These are phyloP conservation scores for Antennarius maculatus DNA, from an alignment of 2,797 vertebrate genomes.

Conservation along the genomic window DNA sequence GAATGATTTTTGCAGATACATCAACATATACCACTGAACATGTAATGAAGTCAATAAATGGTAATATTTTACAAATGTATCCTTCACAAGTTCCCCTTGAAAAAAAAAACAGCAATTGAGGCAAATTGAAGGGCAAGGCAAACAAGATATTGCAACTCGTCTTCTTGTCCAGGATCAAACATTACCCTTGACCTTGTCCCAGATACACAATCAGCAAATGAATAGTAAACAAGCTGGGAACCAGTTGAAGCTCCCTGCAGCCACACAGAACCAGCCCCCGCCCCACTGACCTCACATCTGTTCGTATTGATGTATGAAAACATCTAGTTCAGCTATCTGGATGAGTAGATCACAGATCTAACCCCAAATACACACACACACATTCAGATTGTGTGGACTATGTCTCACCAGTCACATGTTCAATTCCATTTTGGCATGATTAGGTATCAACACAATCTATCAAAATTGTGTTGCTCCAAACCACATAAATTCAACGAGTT, in stretches of 20 bases:
- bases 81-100: not conserved
- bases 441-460: no score
- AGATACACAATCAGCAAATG: constrained; percentile 51
- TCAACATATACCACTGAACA: not conserved
- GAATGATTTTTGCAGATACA: not conserved
- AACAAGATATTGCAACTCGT: not conserved
- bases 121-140: not conserved
- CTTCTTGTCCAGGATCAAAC: not conserved
- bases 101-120: not conserved
- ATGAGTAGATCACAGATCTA: no score
- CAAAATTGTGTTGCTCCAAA: no score
- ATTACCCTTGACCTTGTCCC: constrained; percentile 44
- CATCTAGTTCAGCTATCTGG: no score
- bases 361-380: no score
- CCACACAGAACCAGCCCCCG: constrained; percentile 2
- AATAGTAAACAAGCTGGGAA: constrained; percentile 43
- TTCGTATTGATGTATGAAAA: no score
- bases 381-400: no score
- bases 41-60: not conserved
- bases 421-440: no score
- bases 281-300: not conserved
- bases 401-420: no score
- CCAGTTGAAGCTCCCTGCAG: constrained; percentile 45
- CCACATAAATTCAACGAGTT: no score
- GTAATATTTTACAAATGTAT: no score